Evolutionary conservation across 1,140 invertebrate species (phyloP).

Genomic region (Drosophila aff.): DNA sequence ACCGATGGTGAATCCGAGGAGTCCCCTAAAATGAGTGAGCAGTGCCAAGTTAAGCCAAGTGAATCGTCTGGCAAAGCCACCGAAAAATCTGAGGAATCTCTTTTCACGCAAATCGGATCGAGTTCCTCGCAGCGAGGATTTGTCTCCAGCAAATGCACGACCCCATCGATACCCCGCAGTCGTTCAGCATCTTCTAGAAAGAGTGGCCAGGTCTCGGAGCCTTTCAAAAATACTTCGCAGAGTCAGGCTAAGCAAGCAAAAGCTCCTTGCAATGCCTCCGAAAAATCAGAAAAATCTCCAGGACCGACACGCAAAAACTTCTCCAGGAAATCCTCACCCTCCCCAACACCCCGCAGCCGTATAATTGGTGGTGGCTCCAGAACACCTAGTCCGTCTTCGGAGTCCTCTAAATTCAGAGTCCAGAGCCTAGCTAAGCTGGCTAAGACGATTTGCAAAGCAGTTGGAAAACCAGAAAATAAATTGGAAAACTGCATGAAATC

Average conservation of each 20-base stretch:
- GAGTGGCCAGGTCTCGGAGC: too few species aligned
- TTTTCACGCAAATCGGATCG: background rate
- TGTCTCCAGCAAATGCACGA: background rate
- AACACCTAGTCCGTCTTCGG: too few species aligned
- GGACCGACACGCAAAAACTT: background rate
- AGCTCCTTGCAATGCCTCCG: background rate
- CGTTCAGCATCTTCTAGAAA: background rate
- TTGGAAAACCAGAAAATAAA: background rate
- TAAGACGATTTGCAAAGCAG: background rate
- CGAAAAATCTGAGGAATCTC: background rate
- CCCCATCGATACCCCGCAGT: background rate
- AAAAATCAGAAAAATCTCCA: background rate
- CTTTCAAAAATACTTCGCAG: background rate
- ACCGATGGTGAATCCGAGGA: too few species aligned
- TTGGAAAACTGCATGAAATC: background rate
- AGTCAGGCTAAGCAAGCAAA: background rate
- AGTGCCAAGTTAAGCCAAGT: background rate
- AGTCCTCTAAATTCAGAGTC: background rate
- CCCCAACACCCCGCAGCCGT: background rate
- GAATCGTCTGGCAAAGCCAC: background rate
- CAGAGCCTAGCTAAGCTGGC: background rate
- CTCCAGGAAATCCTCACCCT: background rate
- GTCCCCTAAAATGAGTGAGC: background rate
- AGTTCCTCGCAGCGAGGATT: background rate
- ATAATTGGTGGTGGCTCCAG: background rate